A percentile compares a stretch with the other conserved stretches of the same genome.
Conservation (phyloP, 2,797 vertebrate genomes). For the Megaceryle alcyon region DNA sequence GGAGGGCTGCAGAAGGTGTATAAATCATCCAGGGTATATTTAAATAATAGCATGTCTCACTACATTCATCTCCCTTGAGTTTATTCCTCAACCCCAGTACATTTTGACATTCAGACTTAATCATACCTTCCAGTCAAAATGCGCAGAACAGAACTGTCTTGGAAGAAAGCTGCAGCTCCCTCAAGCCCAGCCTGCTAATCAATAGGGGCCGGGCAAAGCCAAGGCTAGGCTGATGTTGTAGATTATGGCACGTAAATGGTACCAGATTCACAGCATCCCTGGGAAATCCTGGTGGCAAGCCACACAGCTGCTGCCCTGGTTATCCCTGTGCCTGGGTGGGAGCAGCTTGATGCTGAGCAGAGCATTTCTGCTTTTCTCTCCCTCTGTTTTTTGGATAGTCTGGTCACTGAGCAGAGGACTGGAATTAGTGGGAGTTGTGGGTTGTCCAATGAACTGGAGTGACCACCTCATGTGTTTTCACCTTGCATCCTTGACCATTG, state of each 20-base stretch:
- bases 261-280: not conserved
- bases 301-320: not conserved
- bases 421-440: fast-evolving
- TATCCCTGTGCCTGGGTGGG: not conserved
- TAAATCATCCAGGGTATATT: slow-evolving; percentile 53
- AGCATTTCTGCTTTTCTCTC: not conserved
- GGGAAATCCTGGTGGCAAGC: fast-evolving
- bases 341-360: not conserved
- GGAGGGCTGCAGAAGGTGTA: not conserved
- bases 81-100: slow-evolving; percentile 44
- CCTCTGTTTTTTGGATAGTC: not conserved
- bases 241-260: not conserved
- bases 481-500: not conserved
- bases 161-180: slow-evolving; percentile 13
- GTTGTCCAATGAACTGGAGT: not conserved
- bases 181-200: fast-evolving
- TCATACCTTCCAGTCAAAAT: slow-evolving; percentile 24
- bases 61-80: slow-evolving; percentile 37
- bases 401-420: not conserved
- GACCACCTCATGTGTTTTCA: fast-evolving
- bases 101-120: slow-evolving; percentile 59
- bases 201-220: not conserved
- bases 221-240: not conserved
- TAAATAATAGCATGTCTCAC: slow-evolving; percentile 42
- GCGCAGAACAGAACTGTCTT: fast-evolving